These are phyloP conservation scores for Melanostoma scalare DNA, from an alignment of 2,888 invertebrate genomes.

Conservation along the genomic window DNA sequence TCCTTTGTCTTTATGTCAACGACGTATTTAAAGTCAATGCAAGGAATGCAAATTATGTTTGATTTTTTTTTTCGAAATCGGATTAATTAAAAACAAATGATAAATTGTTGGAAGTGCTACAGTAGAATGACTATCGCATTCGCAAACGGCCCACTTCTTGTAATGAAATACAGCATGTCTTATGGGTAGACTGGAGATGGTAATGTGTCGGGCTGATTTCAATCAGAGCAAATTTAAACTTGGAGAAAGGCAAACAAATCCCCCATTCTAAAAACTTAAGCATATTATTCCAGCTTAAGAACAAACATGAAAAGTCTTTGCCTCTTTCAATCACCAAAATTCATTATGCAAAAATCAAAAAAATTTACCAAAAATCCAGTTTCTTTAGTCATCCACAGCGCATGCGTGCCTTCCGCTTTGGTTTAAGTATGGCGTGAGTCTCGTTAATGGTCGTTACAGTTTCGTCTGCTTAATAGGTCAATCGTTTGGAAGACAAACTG, in stretches of 20 bases:
- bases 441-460: conserved; percentile 64
- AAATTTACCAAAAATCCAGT: conserved; percentile 46
- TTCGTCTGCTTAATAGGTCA: conserved; percentile 56
- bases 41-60: conserved; percentile 48
- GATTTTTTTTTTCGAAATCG: conserved; percentile 33
- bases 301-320: conserved; percentile 38
- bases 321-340: conserved; percentile 18
- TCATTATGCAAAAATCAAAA: conserved; percentile 19
- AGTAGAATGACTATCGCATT: background rate
- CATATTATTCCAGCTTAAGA: conserved; percentile 33
- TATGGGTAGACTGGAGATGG: conserved; percentile 18
- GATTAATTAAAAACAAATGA: conserved; percentile 46
- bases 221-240: conserved; percentile 3
- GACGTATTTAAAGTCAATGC: conserved; percentile 31
- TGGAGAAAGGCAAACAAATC: conserved; percentile 49
- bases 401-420: conserved; percentile 45
- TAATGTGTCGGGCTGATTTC: conserved; percentile 37
- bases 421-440: conserved; percentile 41
- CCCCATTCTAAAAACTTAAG: conserved; percentile 33
- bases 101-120: conserved; percentile 47
- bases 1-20: conserved; percentile 18
- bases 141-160: conserved; percentile 13
- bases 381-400: conserved; percentile 34
- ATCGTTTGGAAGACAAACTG: conserved; percentile 45
- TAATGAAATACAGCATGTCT: conserved; percentile 6